Conservation (phyloP, 2,797 vertebrate species). For the Urophycis tenuis region DNA sequence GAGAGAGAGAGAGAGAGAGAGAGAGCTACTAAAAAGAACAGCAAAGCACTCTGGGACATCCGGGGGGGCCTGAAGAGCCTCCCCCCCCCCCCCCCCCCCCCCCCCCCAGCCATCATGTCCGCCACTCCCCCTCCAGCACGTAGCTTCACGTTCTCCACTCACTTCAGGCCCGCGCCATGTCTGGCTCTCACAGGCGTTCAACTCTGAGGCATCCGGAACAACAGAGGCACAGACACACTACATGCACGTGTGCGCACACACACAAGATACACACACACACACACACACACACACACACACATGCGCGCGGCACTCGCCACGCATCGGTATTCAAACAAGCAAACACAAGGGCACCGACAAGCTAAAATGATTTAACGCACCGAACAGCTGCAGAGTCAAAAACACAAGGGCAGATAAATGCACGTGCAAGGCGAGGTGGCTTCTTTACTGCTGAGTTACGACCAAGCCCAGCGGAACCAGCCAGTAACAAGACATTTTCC, state of each 20-base stretch:
- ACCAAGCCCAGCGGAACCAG: not conserved
- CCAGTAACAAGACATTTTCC: too few relatives aligned
- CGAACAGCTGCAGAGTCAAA: not conserved
- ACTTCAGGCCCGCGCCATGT: not conserved
- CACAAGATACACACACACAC: not conserved
- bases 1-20: too few relatives aligned
- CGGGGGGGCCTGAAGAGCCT: not conserved
- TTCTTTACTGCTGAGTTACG: not conserved
- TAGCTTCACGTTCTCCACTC: not conserved
- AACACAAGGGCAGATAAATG: not conserved
- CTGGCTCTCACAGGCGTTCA: not conserved
- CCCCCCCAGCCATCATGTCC: not conserved
- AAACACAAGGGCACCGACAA: not conserved
- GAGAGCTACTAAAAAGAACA: not conserved
- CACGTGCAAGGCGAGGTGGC: not conserved
- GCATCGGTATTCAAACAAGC: not conserved
- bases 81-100: not conserved
- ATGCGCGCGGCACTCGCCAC: too few relatives aligned
- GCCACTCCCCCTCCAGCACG: not conserved
- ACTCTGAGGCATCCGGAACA: not conserved
- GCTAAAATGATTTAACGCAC: not conserved
- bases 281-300: not conserved
- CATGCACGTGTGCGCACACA: conserved; percentile 1
- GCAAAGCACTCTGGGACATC: not conserved
- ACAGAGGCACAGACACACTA: conserved; percentile 6